Base-by-base conservation (phyloP, 2,113 vertebrate genomes). In the Salvator merianae region DNA sequence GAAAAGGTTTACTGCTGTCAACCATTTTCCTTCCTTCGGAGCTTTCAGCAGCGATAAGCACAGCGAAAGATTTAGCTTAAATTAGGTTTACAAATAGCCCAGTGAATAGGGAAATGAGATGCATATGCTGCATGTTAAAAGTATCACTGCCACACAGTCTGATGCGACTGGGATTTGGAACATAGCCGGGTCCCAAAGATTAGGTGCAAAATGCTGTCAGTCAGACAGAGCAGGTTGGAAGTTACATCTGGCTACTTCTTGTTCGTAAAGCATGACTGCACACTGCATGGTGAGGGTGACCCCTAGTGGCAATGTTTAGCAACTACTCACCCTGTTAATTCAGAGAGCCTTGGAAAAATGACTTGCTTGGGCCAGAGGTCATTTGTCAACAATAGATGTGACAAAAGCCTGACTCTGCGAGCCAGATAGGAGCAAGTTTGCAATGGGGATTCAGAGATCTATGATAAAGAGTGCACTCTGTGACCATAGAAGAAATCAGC, bases 51-150 rank as follows among this genome's bases (percentile, higher is more conserved):
- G 74, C 0, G 8, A 1, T 82, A 77, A 88, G 81, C 55, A 79
- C 3, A n/a, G 16, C 59, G 79, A 89, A 88, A 83, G 36, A 90
- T 74, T 76, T 87, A 59, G 1, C 83, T 89, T 87, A 90, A 88
- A 91, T 91, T 85, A 91, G 87, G 84, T 92, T 91, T 90, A 90
- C 93, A 92, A 93, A 91, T 28, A 93, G 86, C 90, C 87, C 72
- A 7, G 91, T 68, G 91, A 87, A 30, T 24, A 87, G 79, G 85
- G 91, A 93, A 90, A 92, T 55, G 81, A 88, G 87, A 24, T 26
- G 87, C 92, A 86, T 87, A 88, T 75, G 91, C 84, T 75, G 84
- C 87, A 65, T 20, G 88, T 84, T 81, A 55, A 87, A 59, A 76
- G 71, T 79, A 84, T 76, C 92, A 77, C 76, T 2, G 66, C 86